Conservation (phyloP, 2,113 vertebrate genomes). For the Sturnus vulgaris region DNA sequence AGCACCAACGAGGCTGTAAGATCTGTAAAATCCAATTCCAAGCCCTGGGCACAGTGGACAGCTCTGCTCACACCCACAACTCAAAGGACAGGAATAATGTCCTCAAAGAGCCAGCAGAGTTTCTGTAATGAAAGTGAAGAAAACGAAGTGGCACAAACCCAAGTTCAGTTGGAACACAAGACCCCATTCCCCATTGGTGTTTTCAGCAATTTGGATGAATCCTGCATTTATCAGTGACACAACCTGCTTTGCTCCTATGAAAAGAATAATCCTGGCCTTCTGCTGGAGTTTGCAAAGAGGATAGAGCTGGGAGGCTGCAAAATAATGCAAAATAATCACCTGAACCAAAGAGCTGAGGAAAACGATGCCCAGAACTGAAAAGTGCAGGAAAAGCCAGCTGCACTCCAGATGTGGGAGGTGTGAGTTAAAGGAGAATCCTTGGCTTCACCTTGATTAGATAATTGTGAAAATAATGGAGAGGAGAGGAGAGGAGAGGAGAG, state of each 20-base stretch:
- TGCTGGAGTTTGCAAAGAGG: background rate
- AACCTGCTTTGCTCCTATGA: background rate
- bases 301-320: background rate
- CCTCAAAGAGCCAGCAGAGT: background rate
- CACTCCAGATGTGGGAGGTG: background rate
- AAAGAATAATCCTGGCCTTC: background rate
- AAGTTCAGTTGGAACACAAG: background rate
- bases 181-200: accelerated
- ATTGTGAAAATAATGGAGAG: background rate
- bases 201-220: background rate
- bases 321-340: background rate
- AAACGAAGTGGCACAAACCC: background rate
- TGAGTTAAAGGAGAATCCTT: background rate
- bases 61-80: background rate
- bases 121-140: background rate
- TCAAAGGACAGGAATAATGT: background rate
- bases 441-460: background rate
- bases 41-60: background rate
- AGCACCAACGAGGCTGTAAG: no score
- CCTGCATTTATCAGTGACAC: background rate
- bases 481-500: background rate
- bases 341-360: background rate
- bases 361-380: background rate
- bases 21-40: background rate
- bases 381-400: background rate